A percentile compares a stretch with the other conserved stretches of the same genome.
Evolutionary conservation across 2,113 vertebrate genomes (phyloP).

Genomic region (Spea bombifrons): DNA sequence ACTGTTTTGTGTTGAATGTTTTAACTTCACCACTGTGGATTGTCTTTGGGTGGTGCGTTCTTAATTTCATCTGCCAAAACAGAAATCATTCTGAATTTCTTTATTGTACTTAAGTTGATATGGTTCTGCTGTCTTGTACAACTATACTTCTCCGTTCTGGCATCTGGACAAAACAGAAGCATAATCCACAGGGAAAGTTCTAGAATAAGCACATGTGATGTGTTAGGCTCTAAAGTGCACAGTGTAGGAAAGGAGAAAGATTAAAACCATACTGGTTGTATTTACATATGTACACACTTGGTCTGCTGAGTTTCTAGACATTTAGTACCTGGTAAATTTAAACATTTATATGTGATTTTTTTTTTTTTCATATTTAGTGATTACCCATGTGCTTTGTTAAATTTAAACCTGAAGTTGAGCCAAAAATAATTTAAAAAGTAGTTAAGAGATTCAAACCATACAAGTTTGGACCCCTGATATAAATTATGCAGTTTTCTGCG

Average conservation of each 20-base stretch:
- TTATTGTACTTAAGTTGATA: conserved; percentile 35
- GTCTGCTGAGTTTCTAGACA: conserved; percentile 4
- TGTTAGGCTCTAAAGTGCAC: conserved; percentile 49
- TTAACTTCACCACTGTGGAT: no score
- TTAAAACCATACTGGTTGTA: conserved; percentile 50
- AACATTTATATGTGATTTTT: conserved; percentile 2
- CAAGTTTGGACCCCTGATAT: no score
- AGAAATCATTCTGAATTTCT: conserved; percentile 25
- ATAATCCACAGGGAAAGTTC: conserved; percentile 49
- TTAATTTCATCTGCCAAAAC: conserved; percentile 25
- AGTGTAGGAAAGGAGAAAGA: conserved; percentile 50
- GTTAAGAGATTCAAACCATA: no score
- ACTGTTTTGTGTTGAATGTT: no score
- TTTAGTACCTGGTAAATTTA: conserved; percentile 23
- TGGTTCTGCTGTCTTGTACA: conserved; percentile 27
- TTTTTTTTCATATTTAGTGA: no score
- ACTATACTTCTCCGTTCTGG: conserved; percentile 48
- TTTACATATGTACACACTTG: conserved; percentile 45
- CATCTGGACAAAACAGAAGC: conserved; percentile 58
- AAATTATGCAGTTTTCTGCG: no score
- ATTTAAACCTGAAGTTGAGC: no score
- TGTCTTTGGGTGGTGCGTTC: conserved; percentile 19
- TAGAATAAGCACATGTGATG: conserved; percentile 48
- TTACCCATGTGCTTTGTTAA: no score
- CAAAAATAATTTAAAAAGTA: no score